Percentiles rank a stretch among this genome's conserved stretches.
Evolutionary conservation across 92 coral and sea anemone genomes (phyloP).

Genomic region (Desmophyllum pertusum): DNA sequence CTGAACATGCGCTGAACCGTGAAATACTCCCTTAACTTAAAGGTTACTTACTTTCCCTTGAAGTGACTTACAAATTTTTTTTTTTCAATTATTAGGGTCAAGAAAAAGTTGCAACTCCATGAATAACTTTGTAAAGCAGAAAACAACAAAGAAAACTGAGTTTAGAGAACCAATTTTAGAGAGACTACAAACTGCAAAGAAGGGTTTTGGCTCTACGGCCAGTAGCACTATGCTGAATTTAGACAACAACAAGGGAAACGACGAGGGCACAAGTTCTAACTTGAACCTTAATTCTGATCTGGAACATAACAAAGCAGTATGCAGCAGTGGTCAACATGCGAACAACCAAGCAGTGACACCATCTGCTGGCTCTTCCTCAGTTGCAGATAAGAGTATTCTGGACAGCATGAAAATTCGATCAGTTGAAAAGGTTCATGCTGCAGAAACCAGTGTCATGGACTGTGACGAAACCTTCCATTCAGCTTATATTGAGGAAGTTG

Average conservation of each 20-base stretch:
- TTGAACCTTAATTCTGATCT: neutral
- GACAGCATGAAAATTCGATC: neutral
- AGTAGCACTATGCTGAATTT: neutral
- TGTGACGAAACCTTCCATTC: constrained; percentile 26
- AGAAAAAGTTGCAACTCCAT: constrained; percentile 3
- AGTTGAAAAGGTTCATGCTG: neutral
- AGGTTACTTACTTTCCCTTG: neutral
- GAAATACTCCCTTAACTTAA: too few species aligned
- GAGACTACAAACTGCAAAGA: neutral
- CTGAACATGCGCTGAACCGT: too few species aligned
- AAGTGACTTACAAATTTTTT: neutral
- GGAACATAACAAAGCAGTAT: neutral
- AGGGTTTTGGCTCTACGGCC: neutral
- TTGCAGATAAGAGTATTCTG: neutral
- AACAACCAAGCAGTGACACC: neutral
- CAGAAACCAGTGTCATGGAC: constrained; percentile 4
- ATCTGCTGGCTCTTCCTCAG: neutral
- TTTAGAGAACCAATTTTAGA: constrained; percentile 18
- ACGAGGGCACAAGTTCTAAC: neutral
- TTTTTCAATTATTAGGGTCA: neutral
- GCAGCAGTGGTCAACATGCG: neutral
- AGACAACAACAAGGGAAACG: neutral
- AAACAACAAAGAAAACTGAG: constrained; percentile 14
- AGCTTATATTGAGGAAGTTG: neutral
- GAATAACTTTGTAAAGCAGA: neutral